phyloP scores from a whole-genome alignment of 2,888 invertebrate genomes.

The Drosophila longiperda region DNA sequence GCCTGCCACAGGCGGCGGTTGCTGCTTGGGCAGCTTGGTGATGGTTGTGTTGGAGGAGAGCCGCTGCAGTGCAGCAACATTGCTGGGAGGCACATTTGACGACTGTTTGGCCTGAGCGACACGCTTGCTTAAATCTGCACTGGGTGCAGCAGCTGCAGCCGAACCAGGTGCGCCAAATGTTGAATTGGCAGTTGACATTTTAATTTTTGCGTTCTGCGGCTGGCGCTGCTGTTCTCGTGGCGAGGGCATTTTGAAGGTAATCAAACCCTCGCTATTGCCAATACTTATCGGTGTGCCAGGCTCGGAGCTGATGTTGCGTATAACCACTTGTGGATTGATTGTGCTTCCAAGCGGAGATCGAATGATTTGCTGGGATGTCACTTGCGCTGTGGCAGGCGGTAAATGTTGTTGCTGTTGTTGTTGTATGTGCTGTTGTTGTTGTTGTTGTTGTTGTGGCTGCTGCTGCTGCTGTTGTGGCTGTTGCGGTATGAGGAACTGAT shows the following conservation, averaged over 20 bases:
- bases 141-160: slow-evolving; percentile 1
- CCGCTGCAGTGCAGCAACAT: slow-evolving; percentile 73
- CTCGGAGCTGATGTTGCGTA: slow-evolving; percentile 54
- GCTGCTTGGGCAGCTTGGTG: slow-evolving; percentile 60
- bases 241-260: slow-evolving; percentile 57
- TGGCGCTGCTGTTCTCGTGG: slow-evolving; percentile 38
- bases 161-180: slow-evolving; percentile 3
- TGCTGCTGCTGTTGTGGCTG: slow-evolving; percentile 38
- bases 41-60: slow-evolving; percentile 75
- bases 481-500: slow-evolving; percentile 51
- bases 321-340: slow-evolving; percentile 53
- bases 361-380: slow-evolving; percentile 68
- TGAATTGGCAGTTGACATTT: slow-evolving; percentile 21
- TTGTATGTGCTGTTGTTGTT: slow-evolving; percentile 24
- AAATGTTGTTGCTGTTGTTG: slow-evolving; percentile 45
- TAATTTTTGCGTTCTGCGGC: slow-evolving; percentile 38
- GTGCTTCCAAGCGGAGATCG: slow-evolving; percentile 47
- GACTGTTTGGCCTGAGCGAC: slow-evolving; percentile 33
- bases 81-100: slow-evolving; percentile 24
- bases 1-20: slow-evolving; percentile 14
- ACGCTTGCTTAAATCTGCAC: slow-evolving; percentile 31
- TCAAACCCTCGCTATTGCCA: slow-evolving; percentile 29
- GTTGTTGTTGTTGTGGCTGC: slow-evolving; percentile 49
- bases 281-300: slow-evolving; percentile 26
- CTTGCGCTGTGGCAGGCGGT: slow-evolving; percentile 51